These are phyloP conservation scores for Plecturocebus donacophilus DNA, from an alignment of 2,113 vertebrate genomes.

Conservation along the genomic window DNA sequence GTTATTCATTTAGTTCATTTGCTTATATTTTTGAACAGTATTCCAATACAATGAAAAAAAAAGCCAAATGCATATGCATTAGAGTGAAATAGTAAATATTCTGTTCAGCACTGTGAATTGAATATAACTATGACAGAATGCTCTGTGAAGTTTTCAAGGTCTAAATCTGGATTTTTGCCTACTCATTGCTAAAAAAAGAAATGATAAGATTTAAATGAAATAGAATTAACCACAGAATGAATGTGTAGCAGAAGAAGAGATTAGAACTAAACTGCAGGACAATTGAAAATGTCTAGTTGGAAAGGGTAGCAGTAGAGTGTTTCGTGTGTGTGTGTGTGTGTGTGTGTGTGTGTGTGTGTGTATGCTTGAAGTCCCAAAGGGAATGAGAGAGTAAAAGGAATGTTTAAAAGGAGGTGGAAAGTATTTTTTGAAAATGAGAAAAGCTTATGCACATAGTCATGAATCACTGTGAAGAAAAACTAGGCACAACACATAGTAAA, in stretches of 20 bases:
- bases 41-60: background rate
- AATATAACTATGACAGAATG: background rate
- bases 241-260: background rate
- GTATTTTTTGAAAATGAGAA: background rate
- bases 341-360: no score
- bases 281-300: background rate
- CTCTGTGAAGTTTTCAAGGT: background rate
- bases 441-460: background rate
- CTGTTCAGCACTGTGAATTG: background rate
- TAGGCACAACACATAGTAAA: no score
- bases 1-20: background rate
- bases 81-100: background rate
- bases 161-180: background rate
- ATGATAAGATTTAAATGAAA: background rate
- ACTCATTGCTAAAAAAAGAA: background rate
- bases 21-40: background rate
- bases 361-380: background rate
- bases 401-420: no score
- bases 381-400: background rate
- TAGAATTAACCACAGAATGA: background rate
- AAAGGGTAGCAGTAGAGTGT: background rate
- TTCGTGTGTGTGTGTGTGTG: background rate
- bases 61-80: background rate
- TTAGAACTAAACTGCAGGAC: background rate
- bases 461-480: background rate